These are phyloP conservation scores for Bucorvus abyssinicus DNA, from an alignment of 2,797 vertebrate species.

Conservation along the genomic window DNA sequence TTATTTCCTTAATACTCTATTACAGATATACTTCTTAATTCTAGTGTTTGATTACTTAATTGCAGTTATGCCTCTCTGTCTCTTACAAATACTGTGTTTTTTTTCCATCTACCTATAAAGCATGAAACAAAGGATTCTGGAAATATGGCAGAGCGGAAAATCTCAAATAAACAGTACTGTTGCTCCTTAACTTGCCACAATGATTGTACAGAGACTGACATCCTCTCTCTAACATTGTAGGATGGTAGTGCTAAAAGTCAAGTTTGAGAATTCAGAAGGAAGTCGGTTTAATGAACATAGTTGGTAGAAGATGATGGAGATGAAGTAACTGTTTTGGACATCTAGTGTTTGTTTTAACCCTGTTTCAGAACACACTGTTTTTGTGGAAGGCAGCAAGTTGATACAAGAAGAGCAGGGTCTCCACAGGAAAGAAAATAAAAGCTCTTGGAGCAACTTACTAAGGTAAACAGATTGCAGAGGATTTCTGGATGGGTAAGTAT, in stretches of 20 bases:
- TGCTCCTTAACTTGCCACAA: background rate
- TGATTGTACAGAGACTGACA: background rate
- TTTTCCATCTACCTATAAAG: background rate
- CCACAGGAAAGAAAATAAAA: background rate
- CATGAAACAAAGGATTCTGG: background rate
- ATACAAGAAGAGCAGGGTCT: background rate
- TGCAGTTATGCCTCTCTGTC: background rate
- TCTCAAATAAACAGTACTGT: background rate
- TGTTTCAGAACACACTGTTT: constrained; percentile 42
- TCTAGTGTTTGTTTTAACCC: background rate
- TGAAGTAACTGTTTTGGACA: background rate
- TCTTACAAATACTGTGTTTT: background rate
- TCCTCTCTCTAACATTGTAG: background rate
- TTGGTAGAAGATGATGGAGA: background rate
- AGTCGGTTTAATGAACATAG: background rate
- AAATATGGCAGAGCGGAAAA: background rate
- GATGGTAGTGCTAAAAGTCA: background rate
- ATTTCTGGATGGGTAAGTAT: constrained; percentile 73
- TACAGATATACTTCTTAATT: background rate
- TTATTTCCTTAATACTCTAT: background rate
- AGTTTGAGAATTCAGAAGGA: background rate
- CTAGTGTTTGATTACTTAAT: background rate
- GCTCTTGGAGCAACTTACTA: constrained; percentile 36
- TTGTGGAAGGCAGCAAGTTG: background rate
- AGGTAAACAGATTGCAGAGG: constrained; percentile 64